These are phyloP conservation scores for Paedocypris sp. DNA, from an alignment of 2,113 vertebrate species.

Conservation along the genomic window DNA sequence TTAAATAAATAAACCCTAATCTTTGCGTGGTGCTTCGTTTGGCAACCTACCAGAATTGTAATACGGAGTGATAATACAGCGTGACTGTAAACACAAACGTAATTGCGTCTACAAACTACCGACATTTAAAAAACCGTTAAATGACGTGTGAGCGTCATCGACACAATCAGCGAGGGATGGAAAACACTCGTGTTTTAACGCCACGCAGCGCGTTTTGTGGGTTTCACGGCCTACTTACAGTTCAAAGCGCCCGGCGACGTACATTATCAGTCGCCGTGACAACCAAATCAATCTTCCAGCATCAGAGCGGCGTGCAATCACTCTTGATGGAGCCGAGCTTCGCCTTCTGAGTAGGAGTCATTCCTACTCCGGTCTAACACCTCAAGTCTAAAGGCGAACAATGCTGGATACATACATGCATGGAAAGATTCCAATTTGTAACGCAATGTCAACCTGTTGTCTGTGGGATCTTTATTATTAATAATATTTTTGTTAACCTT, in stretches of 20 bases:
- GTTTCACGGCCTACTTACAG: constrained; percentile 35
- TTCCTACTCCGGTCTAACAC: neutral
- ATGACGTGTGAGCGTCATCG: too few relatives aligned
- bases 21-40: neutral
- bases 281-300: constrained; percentile 51
- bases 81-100: constrained; percentile 14
- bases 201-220: neutral
- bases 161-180: too few relatives aligned
- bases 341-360: neutral
- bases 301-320: constrained; percentile 15
- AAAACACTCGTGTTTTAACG: too few relatives aligned
- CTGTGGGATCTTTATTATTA: too few relatives aligned
- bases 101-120: neutral
- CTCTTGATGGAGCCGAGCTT: constrained; percentile 1
- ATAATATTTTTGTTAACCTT: too few relatives aligned
- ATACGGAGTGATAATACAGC: neutral
- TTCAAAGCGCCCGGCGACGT: constrained; percentile 37
- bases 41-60: neutral
- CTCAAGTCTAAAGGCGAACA: neutral
- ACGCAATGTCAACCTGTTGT: too few relatives aligned
- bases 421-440: too few relatives aligned
- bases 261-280: constrained; percentile 56
- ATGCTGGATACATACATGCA: too few relatives aligned
- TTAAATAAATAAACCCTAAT: neutral
- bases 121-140: too few relatives aligned